These are phyloP conservation scores for Diceros bicornis DNA, from an alignment of 2,797 vertebrate genomes.

Conservation along the genomic window DNA sequence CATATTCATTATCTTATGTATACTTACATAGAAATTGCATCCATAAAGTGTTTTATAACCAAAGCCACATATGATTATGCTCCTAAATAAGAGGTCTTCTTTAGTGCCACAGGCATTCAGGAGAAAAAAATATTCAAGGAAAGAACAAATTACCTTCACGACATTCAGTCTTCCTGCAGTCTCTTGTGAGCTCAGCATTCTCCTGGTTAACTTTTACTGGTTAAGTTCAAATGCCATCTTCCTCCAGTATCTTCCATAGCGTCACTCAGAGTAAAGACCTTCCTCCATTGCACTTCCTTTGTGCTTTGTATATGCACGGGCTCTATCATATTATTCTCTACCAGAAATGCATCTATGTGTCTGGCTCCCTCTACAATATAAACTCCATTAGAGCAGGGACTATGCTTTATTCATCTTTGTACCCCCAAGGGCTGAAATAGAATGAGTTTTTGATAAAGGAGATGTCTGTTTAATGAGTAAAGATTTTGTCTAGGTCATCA, in stretches of 20 bases:
- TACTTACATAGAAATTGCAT: not conserved
- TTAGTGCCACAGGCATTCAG: not conserved
- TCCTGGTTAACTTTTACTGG: not conserved
- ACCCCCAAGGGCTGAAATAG: not conserved
- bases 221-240: not conserved
- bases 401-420: not conserved
- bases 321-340: not conserved
- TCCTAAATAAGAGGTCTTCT: not conserved
- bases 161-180: not conserved
- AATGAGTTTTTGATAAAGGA: not conserved
- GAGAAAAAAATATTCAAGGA: not conserved
- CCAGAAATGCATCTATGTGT: not conserved
- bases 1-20: not conserved
- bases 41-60: not conserved
- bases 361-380: not conserved
- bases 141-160: not conserved
- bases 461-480: not conserved
- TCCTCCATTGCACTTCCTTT: not conserved
- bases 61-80: not conserved
- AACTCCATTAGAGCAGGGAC: not conserved
- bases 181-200: not conserved
- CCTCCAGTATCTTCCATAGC: not conserved
- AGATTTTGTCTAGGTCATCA: not conserved
- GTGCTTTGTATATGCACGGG: not conserved
- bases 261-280: not conserved